A percentile compares a stretch with the other conserved stretches of the same genome.
Evolutionary conservation across 2,113 vertebrate species (phyloP).

Genomic region (Sander lucioperca): DNA sequence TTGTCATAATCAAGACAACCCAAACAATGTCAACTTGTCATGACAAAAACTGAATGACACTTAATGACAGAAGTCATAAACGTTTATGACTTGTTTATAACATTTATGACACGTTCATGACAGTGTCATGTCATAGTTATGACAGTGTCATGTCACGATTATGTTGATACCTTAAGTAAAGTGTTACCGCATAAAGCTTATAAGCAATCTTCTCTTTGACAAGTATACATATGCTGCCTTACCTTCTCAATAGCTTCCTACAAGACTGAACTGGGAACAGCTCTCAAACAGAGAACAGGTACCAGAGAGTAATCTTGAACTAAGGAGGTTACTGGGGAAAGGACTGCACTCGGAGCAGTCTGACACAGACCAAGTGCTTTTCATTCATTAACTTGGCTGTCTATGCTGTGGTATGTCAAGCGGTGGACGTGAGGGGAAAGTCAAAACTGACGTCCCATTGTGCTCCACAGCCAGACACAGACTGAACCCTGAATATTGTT

Average conservation of each 20-base stretch:
- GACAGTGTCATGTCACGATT: too few relatives aligned
- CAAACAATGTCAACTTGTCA: too few relatives aligned
- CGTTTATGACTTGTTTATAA: too few relatives aligned
- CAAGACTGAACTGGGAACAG: constrained; percentile 55
- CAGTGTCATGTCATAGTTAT: too few relatives aligned
- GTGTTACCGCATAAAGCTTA: constrained; percentile 29
- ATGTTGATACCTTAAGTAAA: too few relatives aligned
- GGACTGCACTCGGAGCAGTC: constrained; percentile 53
- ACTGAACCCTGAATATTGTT: constrained; percentile 61
- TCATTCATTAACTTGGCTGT: constrained; percentile 79
- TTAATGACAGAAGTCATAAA: too few relatives aligned
- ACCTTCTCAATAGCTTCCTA: constrained; percentile 13
- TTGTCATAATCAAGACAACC: too few relatives aligned
- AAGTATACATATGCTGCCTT: constrained; percentile 19
- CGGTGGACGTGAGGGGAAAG: constrained; percentile 73
- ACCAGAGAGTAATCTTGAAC: constrained; percentile 60
- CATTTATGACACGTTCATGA: too few relatives aligned
- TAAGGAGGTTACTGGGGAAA: constrained; percentile 64
- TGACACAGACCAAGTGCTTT: constrained; percentile 74
- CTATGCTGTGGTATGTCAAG: constrained; percentile 74
- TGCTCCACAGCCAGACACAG: constrained; percentile 53
- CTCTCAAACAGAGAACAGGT: constrained; percentile 50
- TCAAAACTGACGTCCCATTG: constrained; percentile 68
- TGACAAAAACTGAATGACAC: too few relatives aligned
- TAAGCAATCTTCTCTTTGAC: constrained; percentile 37